These are phyloP conservation scores for Acanthosepion pharaonis DNA, from an alignment of 2,888 invertebrate genomes.

Conservation along the genomic window DNA sequence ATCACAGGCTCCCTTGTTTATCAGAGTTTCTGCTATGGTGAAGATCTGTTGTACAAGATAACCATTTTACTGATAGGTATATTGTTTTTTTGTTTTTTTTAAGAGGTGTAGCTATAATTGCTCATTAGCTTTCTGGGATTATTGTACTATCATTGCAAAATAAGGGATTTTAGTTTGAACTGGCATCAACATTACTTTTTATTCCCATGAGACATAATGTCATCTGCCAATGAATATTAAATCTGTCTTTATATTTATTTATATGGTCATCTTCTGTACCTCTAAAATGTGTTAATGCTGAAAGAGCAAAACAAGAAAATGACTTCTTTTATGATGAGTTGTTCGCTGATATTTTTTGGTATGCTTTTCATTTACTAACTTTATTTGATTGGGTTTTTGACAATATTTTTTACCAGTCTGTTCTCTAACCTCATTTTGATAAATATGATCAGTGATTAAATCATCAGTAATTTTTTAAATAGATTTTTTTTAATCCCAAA, in stretches of 20 bases:
- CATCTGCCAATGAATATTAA: neutral
- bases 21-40: neutral
- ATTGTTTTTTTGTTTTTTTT: neutral
- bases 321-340: no score
- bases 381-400: no score
- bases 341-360: no score
- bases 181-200: neutral
- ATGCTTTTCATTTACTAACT: no score
- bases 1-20: neutral
- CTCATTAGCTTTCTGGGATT: neutral
- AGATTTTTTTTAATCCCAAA: no score
- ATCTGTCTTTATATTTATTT: neutral
- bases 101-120: neutral
- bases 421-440: no score
- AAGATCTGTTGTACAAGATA: neutral
- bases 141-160: neutral
- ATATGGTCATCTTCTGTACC: no score
- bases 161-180: neutral
- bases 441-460: no score
- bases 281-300: no score
- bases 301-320: no score
- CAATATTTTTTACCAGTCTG: no score
- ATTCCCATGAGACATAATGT: neutral
- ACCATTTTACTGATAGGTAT: neutral
- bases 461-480: no score